These are phyloP conservation scores for Microctonus aethiopoides DNA, from an alignment of 2,888 invertebrate genomes.

Conservation along the genomic window DNA sequence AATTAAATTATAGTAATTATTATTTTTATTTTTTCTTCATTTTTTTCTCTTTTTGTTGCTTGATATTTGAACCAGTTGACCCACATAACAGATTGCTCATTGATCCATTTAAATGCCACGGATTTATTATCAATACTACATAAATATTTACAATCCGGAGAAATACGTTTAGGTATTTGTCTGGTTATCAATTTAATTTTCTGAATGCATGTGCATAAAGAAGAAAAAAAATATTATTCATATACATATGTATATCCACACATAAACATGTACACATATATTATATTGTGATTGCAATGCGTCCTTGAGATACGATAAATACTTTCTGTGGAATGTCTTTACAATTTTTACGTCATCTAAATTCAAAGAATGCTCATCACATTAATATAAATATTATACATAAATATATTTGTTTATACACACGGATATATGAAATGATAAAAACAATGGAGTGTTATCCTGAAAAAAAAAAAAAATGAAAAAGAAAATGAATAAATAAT, in stretches of 20 bases:
- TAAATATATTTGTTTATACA: too few relatives aligned
- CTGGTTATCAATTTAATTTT: neutral
- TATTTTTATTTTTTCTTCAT: neutral
- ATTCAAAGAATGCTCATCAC: conserved; percentile 20
- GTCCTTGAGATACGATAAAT: neutral
- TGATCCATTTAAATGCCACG: conserved; percentile 16
- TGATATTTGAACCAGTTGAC: conserved; percentile 31
- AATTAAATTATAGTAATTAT: too few relatives aligned
- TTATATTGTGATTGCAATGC: too few relatives aligned
- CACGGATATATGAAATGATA: conserved; percentile 1
- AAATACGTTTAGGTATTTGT: neutral
- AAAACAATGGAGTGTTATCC: neutral
- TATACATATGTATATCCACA: neutral
- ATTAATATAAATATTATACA: neutral
- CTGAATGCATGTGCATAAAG: neutral
- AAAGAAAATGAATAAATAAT: too few relatives aligned
- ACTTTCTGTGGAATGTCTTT: neutral
- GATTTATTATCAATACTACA: neutral
- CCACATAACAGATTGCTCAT: conserved; percentile 27
- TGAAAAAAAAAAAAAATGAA: too few relatives aligned
- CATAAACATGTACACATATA: too few relatives aligned
- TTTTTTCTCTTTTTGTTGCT: neutral
- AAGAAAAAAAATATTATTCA: neutral
- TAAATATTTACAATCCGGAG: neutral
- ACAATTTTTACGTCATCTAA: conserved; percentile 18